These are phyloP conservation scores for Salpingus planirostris DNA, from an alignment of 2,888 invertebrate species.

Conservation along the genomic window DNA sequence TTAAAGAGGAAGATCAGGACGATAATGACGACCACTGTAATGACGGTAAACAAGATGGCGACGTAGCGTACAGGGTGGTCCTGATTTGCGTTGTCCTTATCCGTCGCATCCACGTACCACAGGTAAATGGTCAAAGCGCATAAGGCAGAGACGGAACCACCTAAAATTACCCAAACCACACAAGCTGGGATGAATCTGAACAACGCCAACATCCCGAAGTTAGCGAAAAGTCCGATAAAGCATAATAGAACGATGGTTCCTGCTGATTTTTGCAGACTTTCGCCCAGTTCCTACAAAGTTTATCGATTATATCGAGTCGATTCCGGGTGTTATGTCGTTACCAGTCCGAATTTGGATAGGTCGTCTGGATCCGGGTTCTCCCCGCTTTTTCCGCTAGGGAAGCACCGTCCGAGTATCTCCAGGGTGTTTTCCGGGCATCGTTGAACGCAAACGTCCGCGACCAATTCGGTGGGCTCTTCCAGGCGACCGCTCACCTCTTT, in stretches of 20 bases:
- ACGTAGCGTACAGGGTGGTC: not conserved
- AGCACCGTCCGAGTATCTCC: too few species aligned
- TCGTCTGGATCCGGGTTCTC: too few species aligned
- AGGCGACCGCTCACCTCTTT: too few species aligned
- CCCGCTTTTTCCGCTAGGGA: too few species aligned
- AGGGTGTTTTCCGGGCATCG: too few species aligned
- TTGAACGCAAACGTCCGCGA: too few species aligned
- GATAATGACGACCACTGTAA: conserved; percentile 27
- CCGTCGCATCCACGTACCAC: conserved; percentile 42
- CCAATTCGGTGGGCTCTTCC: too few species aligned
- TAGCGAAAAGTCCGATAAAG: conserved; percentile 7
- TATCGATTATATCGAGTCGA: too few species aligned
- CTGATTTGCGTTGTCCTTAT: not conserved
- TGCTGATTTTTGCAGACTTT: conserved; percentile 6
- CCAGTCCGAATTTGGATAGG: too few species aligned
- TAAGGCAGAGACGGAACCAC: conserved; percentile 43
- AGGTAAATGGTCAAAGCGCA: conserved; percentile 47
- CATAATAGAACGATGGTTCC: conserved; percentile 6
- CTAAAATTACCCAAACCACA: conserved; percentile 50
- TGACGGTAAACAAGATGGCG: conserved; percentile 16
- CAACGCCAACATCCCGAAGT: conserved; percentile 45
- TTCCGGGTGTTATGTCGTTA: too few species aligned
- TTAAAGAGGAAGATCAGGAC: conserved; percentile 46
- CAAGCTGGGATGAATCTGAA: conserved; percentile 48
- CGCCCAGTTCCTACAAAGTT: conserved; percentile 3